A percentile compares a stretch with the other conserved stretches of the same genome.
These are phyloP conservation scores for Zosterops pallidus DNA, from an alignment of 2,113 vertebrate genomes.

Conservation along the genomic window DNA sequence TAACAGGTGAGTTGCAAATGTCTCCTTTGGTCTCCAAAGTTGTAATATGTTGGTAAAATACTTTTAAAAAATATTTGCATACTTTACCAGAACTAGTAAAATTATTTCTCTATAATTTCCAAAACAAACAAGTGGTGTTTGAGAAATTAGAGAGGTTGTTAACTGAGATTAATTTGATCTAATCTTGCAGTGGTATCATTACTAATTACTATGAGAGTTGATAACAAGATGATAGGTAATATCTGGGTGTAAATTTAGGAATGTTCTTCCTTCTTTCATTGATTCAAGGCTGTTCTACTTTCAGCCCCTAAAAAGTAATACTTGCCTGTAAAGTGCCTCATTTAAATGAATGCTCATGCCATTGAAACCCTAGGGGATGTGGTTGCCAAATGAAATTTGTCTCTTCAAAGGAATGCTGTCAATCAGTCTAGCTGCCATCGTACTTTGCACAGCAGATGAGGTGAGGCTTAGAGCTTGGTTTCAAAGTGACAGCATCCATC, in stretches of 20 bases:
- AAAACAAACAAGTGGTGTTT: not conserved
- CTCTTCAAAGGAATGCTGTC: not conserved
- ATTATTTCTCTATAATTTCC: not conserved
- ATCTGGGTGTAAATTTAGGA: not conserved
- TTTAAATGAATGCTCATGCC: not conserved
- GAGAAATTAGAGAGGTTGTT: not conserved
- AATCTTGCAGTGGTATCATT: not conserved
- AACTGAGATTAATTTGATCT: not conserved
- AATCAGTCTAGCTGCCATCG: not conserved
- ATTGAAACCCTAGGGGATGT: not conserved
- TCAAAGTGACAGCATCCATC: not conserved
- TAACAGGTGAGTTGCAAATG: not conserved
- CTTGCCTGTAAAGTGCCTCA: not conserved
- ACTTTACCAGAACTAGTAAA: not conserved
- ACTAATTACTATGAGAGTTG: not conserved
- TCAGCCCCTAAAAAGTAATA: not conserved
- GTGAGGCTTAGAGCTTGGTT: not conserved
- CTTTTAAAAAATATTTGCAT: not conserved
- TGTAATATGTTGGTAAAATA: not conserved
- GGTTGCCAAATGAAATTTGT: not conserved
- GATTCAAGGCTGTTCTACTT: not conserved
- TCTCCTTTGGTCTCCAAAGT: not conserved
- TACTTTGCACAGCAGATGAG: not conserved
- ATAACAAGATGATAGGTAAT: not conserved
- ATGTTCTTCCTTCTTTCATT: not conserved